phyloP scores from a whole-genome alignment of 2,888 invertebrate genomes.

The Spisula subtruncata region DNA sequence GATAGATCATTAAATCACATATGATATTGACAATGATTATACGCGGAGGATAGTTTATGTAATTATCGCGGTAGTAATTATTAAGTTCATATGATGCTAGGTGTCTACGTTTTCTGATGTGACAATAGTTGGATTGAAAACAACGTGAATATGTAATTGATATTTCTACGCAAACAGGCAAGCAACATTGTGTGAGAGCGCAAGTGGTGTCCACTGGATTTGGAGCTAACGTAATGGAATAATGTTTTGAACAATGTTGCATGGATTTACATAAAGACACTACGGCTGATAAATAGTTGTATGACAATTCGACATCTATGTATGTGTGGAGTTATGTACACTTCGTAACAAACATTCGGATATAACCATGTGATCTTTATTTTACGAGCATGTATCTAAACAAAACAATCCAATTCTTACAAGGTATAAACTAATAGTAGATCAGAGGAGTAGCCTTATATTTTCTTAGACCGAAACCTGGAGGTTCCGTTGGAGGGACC shows the following conservation, averaged over 20 bases:
- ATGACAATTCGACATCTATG: too few relatives aligned
- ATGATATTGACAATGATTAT: slow-evolving; percentile 1
- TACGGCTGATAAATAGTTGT: too few relatives aligned
- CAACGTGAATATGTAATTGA: background rate
- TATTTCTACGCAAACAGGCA: background rate
- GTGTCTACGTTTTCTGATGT: background rate
- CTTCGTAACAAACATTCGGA: too few relatives aligned
- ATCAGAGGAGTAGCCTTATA: background rate
- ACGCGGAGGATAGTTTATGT: background rate
- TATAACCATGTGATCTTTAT: background rate
- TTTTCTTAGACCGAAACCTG: slow-evolving; percentile 29
- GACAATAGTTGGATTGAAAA: background rate
- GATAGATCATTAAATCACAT: slow-evolving; percentile 18
- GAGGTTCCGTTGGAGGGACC: slow-evolving; percentile 61
- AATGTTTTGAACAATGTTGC: background rate
- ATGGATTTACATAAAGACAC: background rate
- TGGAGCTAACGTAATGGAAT: background rate
- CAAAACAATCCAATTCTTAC: background rate
- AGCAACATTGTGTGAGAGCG: background rate
- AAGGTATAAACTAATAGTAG: background rate
- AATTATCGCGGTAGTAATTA: background rate
- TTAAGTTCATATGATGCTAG: background rate
- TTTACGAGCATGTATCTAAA: background rate
- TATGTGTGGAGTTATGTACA: too few relatives aligned
- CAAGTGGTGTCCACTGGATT: background rate